Evolutionary conservation across 2,888 invertebrate species (phyloP).

Genomic region (Seira ritae): DNA sequence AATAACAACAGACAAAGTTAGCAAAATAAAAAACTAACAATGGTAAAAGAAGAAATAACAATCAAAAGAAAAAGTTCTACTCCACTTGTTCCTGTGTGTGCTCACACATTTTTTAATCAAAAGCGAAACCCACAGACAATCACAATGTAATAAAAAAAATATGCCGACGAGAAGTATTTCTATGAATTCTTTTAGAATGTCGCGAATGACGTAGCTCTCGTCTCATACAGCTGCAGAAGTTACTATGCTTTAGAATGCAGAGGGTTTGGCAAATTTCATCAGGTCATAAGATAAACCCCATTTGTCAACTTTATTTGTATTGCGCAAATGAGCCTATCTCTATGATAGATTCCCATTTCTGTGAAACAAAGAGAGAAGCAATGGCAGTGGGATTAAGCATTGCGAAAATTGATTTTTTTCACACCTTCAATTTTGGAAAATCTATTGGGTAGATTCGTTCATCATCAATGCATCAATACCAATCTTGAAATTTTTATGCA

Average conservation of each 20-base stretch:
- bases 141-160: neutral
- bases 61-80: conserved; percentile 52
- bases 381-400: no score
- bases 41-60: conserved; percentile 18
- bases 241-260: no score
- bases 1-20: neutral
- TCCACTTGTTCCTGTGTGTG: conserved; percentile 39
- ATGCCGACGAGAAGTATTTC: conserved; percentile 12
- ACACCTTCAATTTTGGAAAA: neutral
- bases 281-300: neutral
- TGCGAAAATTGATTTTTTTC: neutral
- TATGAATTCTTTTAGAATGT: conserved; percentile 1
- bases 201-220: neutral
- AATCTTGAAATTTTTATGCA: neutral
- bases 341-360: neutral
- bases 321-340: conserved; percentile 5
- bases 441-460: neutral
- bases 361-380: neutral
- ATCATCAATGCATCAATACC: no score
- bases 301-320: conserved; percentile 2
- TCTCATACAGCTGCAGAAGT: no score
- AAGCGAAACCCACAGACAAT: conserved; percentile 7
- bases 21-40: conserved; percentile 18
- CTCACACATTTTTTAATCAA: conserved; percentile 1
- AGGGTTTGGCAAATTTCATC: neutral